Evolutionary conservation across 1,140 invertebrate species (phyloP).

Genomic region (Apis laboriosa): DNA sequence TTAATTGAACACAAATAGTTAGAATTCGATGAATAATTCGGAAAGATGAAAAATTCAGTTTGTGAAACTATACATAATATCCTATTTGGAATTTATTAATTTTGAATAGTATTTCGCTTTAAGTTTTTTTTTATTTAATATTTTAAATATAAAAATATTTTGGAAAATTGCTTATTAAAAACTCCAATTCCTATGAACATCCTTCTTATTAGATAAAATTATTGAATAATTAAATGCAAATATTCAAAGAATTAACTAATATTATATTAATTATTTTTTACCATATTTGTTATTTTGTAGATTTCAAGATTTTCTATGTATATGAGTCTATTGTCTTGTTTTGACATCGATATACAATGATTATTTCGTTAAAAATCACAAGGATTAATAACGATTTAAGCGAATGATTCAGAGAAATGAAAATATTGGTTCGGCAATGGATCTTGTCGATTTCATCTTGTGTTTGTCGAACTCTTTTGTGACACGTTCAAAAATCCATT

Average conservation of each 20-base stretch:
- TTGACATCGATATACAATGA: neutral
- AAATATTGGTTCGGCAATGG: conserved; percentile 4
- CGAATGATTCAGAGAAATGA: conserved; percentile 12
- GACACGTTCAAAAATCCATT: conserved; percentile 21
- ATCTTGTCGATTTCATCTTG: conserved; percentile 32
- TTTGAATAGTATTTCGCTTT: neutral
- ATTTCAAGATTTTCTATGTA: neutral
- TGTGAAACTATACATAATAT: neutral
- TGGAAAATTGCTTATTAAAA: neutral
- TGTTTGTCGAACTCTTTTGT: conserved; percentile 33
- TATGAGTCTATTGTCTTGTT: neutral
- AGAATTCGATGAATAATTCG: neutral
- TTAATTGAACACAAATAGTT: neutral
- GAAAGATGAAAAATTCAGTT: neutral
- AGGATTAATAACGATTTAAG: conserved; percentile 32
- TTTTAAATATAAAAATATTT: neutral
- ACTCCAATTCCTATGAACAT: neutral
- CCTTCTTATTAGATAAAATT: neutral
- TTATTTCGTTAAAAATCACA: conserved; percentile 10
- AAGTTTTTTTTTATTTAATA: neutral
- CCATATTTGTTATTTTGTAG: neutral
- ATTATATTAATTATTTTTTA: conserved; percentile 20
- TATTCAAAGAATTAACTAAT: neutral
- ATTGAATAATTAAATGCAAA: conserved; percentile 14
- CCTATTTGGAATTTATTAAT: neutral